These are phyloP conservation scores for Periparus ater DNA, from an alignment of 2,797 vertebrate species.

Conservation along the genomic window DNA sequence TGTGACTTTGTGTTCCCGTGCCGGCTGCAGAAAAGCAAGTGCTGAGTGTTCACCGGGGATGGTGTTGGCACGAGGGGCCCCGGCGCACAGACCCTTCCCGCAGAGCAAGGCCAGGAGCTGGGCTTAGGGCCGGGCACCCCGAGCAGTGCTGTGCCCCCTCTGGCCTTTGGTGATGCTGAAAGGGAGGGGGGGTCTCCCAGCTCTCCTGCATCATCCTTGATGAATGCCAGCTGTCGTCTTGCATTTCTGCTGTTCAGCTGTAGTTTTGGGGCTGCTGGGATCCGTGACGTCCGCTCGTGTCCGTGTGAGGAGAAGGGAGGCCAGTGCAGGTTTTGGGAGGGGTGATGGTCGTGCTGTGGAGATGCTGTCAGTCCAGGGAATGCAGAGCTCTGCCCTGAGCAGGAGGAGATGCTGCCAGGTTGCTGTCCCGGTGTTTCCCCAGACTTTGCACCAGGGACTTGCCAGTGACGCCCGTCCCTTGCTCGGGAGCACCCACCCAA, in stretches of 20 bases:
- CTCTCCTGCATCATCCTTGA: conserved; percentile 44
- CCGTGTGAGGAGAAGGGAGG: fast-evolving
- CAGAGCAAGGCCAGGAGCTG: conserved; percentile 4
- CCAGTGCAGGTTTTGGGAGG: not conserved
- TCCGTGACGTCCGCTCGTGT: fast-evolving
- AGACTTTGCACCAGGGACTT: not conserved
- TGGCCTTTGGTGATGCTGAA: conserved; percentile 56
- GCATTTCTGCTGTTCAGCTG: conserved; percentile 67
- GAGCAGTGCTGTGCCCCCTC: not conserved
- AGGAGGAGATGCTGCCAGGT: not conserved
- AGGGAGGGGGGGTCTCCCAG: conserved; percentile 21
- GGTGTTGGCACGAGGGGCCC: not conserved
- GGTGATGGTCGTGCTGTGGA: not conserved
- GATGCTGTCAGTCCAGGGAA: not conserved
- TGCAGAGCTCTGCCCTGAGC: not conserved
- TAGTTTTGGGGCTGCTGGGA: conserved; percentile 17
- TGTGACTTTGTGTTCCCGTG: conserved; percentile 46
- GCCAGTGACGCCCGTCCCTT: fast-evolving
- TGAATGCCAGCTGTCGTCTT: conserved; percentile 43
- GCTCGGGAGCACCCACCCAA: not conserved
- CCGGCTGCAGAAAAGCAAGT: not conserved
- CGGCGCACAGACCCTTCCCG: not conserved
- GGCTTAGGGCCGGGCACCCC: conserved; percentile 10
- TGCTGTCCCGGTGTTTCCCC: not conserved
- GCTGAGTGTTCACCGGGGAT: not conserved